Conservation (phyloP, 1,140 invertebrate species). For the Drosophila santomea region DNA sequence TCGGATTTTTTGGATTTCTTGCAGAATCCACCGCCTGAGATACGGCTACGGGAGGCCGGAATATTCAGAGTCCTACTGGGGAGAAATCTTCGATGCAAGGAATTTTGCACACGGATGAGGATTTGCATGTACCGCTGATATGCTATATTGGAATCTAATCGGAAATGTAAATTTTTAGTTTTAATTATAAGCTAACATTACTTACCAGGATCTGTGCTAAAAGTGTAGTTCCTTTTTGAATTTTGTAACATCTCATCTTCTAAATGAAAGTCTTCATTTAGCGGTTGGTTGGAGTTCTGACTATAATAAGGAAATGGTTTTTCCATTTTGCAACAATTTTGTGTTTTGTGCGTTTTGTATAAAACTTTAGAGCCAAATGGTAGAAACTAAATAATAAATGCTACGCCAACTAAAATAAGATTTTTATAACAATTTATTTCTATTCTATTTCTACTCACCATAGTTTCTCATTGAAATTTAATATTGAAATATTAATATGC, state of each 20-base stretch:
- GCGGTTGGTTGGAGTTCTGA: neutral
- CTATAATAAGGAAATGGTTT: neutral
- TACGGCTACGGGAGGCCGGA: too few relatives aligned
- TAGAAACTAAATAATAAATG: neutral
- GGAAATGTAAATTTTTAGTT: too few relatives aligned
- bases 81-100: neutral
- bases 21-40: too few relatives aligned
- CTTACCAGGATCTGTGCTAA: neutral
- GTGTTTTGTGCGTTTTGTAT: neutral
- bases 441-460: too few relatives aligned
- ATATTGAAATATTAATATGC: too few relatives aligned
- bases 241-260: neutral
- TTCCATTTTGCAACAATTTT: conserved; percentile 8
- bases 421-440: too few relatives aligned
- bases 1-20: neutral
- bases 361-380: neutral
- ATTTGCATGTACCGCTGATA: neutral
- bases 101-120: neutral
- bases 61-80: neutral
- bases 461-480: neutral
- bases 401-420: neutral
- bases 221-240: too few relatives aligned
- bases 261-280: neutral
- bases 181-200: neutral
- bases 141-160: neutral